These are phyloP conservation scores for Meloidogyne exigua DNA, from an alignment of 1,140 invertebrate species.

Conservation along the genomic window DNA sequence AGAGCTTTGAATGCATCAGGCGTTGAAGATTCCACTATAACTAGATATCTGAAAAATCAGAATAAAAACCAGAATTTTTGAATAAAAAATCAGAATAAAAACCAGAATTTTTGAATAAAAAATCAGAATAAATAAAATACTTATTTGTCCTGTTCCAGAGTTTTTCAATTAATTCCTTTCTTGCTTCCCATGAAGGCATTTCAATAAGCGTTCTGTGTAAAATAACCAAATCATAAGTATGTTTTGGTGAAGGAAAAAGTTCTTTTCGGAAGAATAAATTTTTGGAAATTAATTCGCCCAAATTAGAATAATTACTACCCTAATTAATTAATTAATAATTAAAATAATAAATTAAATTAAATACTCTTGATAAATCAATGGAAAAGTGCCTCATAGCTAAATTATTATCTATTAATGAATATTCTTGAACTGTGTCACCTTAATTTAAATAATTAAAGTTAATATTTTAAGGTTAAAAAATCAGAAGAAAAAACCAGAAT, in stretches of 20 bases:
- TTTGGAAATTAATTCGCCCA: slow-evolving; percentile 39
- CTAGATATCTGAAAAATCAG: slow-evolving; percentile 40
- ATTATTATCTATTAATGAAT: slow-evolving; percentile 27
- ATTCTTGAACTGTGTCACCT: slow-evolving; percentile 21
- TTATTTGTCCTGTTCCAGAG: slow-evolving; percentile 55
- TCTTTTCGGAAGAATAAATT: slow-evolving; percentile 46
- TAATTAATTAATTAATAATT: slow-evolving; percentile 5
- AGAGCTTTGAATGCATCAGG: slow-evolving; percentile 47
- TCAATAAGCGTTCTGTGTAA: slow-evolving; percentile 51
- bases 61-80: no score
- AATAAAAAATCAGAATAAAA: background rate
- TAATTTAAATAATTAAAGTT: background rate
- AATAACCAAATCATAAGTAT: slow-evolving; percentile 55
- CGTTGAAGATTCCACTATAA: slow-evolving; percentile 50
- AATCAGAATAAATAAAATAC: slow-evolving; percentile 10
- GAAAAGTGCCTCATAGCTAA: slow-evolving; percentile 12
- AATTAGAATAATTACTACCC: slow-evolving; percentile 29
- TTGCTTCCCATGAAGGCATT: slow-evolving; percentile 36
- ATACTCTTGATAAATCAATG: slow-evolving; percentile 20
- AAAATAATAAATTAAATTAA: slow-evolving; percentile 3
- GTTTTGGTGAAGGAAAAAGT: slow-evolving; percentile 40
- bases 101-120: no score
- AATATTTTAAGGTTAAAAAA: background rate
- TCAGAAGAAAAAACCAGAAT: background rate
- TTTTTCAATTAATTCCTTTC: slow-evolving; percentile 40